Base-by-base conservation (phyloP, 2,888 invertebrate genomes). In the Oscheius sp. region DNA sequence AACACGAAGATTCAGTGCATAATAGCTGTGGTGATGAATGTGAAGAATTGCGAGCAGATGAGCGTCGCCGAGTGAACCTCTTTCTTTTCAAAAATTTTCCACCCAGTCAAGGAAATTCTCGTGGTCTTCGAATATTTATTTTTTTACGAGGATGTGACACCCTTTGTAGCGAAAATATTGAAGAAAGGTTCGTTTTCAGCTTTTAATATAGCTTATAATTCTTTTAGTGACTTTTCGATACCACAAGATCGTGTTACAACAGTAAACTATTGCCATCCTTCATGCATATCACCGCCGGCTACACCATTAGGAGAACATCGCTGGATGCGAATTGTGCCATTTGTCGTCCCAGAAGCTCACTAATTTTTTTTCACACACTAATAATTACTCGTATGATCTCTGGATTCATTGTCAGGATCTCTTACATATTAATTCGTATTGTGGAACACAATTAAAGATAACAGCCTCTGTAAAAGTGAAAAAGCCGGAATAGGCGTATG, bases 251-350 rank as follows among this genome's bases (percentile, higher is more conserved):
- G 28, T n/a, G 41, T 41, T 17, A 59, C 59, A n/a, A 44, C 30
- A 6, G 41, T 59, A 3, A 22, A n/a, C 26, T 51, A 51, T 50
- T 17, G n/a, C 51, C 64, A 64, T 38, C 30, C 41, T 14, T 28
- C 38, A 1, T 64, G 64, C 50, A 36, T 12, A 36, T 47, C 26
- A 20, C 32, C 50, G 9, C 26, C 30, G 14, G 51, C 38, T 2
- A 38, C 44, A 26, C 32, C 44, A 6, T 9, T 47, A 1, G 65
- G 51, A 32, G 45, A 57, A 12, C 49, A 49, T 33, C 45, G 67
- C 5, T 67, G 67, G 67, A 26, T 67, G 36, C 28, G 67, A 20
- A 45, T 67, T 17, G 47, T 50, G 4, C 67, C 67, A 26, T 67
- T 67, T 36, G 41, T 67, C 22, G 67, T 59, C 12, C 67, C 45